phyloP scores from a whole-genome alignment of 2,113 vertebrate genomes.

The Salvelinus fontinalis region DNA sequence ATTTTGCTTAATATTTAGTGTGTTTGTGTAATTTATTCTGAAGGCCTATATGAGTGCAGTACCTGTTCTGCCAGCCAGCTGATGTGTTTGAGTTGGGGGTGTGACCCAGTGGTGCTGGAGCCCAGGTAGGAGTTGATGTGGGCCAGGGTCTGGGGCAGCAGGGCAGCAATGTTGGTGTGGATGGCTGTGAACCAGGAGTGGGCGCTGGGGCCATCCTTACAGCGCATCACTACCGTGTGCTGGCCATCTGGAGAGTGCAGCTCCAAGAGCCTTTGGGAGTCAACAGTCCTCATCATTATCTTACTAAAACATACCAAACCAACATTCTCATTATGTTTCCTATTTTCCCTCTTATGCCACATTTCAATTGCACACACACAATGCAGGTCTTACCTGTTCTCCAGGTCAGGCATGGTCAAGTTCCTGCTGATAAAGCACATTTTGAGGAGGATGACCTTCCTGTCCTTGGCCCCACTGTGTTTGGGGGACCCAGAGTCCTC shows the following conservation, averaged over 20 bases:
- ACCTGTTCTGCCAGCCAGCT: constrained; percentile 98
- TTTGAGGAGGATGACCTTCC: constrained; percentile 91
- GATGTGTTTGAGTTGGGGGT: constrained; percentile 88
- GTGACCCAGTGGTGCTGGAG: constrained; percentile 58
- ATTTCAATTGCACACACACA: constrained; percentile 6
- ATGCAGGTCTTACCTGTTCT: constrained; percentile 82
- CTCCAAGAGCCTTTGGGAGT: constrained; percentile 84
- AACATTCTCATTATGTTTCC: neutral
- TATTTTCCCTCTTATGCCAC: neutral
- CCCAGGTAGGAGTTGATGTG: constrained; percentile 89
- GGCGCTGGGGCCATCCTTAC: constrained; percentile 85
- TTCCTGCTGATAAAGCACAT: constrained; percentile 96
- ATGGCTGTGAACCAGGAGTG: constrained; percentile 94
- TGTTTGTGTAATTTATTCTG: neutral
- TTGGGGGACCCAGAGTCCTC: constrained; percentile 89
- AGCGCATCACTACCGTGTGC: constrained; percentile 90
- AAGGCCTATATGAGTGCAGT: constrained; percentile 12
- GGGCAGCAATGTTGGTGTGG: constrained; percentile 90
- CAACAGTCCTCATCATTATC: neutral
- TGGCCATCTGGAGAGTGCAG: constrained; percentile 93
- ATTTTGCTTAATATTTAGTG: too few species aligned
- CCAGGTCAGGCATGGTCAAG: constrained; percentile 94
- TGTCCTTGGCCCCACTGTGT: constrained; percentile 80
- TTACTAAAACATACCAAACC: neutral
- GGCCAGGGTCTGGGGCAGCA: constrained; percentile 89